Evolutionary conservation across 2,888 invertebrate genomes (phyloP).

Genomic region (Physocephala rufipes): DNA sequence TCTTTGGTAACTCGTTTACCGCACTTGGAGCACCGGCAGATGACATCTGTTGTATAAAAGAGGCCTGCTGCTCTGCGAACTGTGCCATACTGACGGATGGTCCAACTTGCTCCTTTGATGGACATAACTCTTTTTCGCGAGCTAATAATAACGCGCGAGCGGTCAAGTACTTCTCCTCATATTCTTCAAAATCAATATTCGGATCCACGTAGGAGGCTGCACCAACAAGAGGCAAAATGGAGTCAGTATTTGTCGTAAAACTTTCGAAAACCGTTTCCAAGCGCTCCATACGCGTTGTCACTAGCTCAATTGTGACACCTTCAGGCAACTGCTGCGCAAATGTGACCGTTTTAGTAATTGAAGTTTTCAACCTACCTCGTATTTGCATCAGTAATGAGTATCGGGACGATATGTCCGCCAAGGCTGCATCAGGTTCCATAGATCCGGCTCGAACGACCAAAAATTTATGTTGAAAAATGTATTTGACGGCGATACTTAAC

Average conservation of each 20-base stretch:
- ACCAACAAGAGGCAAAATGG: neutral
- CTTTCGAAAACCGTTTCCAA: slow-evolving; percentile 27
- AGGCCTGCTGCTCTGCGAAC: slow-evolving; percentile 19
- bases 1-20: slow-evolving; percentile 37
- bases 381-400: neutral
- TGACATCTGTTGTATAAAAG: slow-evolving; percentile 20
- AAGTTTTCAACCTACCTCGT: slow-evolving; percentile 25
- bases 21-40: neutral
- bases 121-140: neutral
- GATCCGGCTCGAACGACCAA: slow-evolving; percentile 14
- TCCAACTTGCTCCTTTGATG: neutral
- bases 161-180: slow-evolving; percentile 31
- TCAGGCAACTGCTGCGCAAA: neutral
- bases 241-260: slow-evolving; percentile 14
- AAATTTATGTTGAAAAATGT: neutral
- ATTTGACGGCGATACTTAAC: too few relatives aligned
- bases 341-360: neutral
- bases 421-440: too few relatives aligned
- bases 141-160: slow-evolving; percentile 10
- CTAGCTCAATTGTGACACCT: neutral
- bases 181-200: slow-evolving; percentile 13
- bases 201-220: slow-evolving; percentile 20
- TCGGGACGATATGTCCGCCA: too few relatives aligned
- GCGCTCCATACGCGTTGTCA: neutral
- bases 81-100: neutral